A percentile compares a stretch with the other conserved stretches of the same genome.
Evolutionary conservation across 2,797 vertebrate species (phyloP).

Genomic region (Gymnothorax javanicus): DNA sequence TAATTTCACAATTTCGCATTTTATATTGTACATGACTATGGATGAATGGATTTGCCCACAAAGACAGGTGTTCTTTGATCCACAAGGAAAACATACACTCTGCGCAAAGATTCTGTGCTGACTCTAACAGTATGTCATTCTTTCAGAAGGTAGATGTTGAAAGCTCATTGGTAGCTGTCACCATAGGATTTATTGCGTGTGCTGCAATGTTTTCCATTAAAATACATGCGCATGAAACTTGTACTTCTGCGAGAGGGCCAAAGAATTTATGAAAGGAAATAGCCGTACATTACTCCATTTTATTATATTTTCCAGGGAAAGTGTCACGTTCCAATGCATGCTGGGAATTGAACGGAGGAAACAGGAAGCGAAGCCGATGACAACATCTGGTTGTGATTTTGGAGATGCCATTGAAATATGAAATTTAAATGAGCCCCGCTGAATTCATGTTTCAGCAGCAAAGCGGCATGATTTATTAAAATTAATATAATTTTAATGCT

Average conservation of each 20-base stretch:
- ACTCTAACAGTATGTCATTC: conserved; percentile 51
- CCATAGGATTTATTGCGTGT: conserved; percentile 63
- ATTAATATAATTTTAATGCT: conserved; percentile 55
- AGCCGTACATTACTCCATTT: conserved; percentile 65
- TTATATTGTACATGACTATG: not conserved
- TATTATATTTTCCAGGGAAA: conserved; percentile 76
- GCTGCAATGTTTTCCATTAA: conserved; percentile 59
- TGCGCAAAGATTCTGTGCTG: conserved; percentile 52
- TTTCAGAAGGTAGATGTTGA: conserved; percentile 55
- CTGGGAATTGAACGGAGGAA: conserved; percentile 72
- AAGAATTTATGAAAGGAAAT: conserved; percentile 77
- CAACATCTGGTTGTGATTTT: conserved; percentile 77
- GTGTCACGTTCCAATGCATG: conserved; percentile 70
- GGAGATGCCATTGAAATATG: conserved; percentile 66
- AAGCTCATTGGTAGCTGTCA: conserved; percentile 58
- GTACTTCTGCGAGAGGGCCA: conserved; percentile 46
- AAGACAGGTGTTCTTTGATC: conserved; percentile 41
- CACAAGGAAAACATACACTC: conserved; percentile 26
- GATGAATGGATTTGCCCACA: conserved; percentile 46
- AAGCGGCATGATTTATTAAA: conserved; percentile 50
- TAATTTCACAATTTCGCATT: too few species aligned
- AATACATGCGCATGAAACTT: conserved; percentile 55
- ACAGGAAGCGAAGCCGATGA: conserved; percentile 61
- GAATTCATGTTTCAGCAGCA: conserved; percentile 49
- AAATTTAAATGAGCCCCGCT: conserved; percentile 59